A percentile compares a stretch with the other conserved stretches of the same genome.
phyloP scores from a whole-genome alignment of 2,113 vertebrate genomes.

The Ceratotherium simum region DNA sequence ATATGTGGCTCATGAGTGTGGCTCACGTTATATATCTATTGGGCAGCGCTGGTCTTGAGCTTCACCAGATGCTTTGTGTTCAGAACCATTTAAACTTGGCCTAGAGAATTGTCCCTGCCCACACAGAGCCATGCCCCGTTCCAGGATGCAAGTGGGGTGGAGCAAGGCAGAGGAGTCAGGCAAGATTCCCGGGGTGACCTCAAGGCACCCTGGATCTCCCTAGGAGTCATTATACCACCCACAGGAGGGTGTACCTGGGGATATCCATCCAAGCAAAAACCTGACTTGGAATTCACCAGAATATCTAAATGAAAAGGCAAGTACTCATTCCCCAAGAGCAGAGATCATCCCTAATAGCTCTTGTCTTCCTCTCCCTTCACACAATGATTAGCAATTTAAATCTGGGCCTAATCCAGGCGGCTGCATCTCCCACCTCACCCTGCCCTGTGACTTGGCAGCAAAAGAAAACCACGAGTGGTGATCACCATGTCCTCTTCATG shows the following conservation, averaged over 20 bases:
- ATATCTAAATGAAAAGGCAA: background rate
- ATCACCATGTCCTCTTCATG: background rate
- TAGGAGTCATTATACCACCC: background rate
- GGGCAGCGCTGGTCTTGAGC: background rate
- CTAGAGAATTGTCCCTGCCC: background rate
- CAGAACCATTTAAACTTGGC: background rate
- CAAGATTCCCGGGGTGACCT: background rate
- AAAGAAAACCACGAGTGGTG: background rate
- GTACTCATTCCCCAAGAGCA: background rate
- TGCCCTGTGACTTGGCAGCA: background rate
- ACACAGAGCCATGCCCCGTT: background rate
- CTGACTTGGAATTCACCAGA: background rate
- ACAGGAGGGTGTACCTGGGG: background rate
- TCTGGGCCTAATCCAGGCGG: background rate
- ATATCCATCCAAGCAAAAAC: background rate
- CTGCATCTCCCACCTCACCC: background rate
- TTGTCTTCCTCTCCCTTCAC: background rate
- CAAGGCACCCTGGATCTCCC: background rate
- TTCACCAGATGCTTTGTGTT: background rate
- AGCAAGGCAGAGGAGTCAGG: background rate
- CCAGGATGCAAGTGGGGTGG: too few species aligned
- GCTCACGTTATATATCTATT: background rate
- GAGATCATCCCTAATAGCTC: background rate
- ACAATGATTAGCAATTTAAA: background rate
- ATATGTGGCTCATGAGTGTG: background rate